Base-by-base conservation (phyloP, 2,797 vertebrate genomes). In the Phoebastria nigripes region DNA sequence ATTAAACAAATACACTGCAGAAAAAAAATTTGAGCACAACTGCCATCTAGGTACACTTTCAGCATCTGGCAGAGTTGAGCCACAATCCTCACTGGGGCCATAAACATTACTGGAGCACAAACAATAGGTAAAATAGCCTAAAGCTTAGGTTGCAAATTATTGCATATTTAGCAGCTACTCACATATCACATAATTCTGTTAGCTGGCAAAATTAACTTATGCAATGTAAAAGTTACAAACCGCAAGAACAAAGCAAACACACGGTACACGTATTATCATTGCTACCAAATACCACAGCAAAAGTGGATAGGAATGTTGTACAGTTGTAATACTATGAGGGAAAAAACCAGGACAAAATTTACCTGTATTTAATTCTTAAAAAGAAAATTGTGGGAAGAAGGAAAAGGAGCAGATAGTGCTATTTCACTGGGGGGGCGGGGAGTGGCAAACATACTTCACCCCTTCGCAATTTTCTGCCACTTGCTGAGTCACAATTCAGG, bases 231-330 rank as follows among this genome's bases (percentile, higher is more conserved):
- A 73, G 18, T 49, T 42, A 67, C 2, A 17, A 83, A 70, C 13
- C 4, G 0, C 37, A 69, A 71, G 29, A 81, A 62, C 13, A 80
- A 77, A 74, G 22, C 19, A 69, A 89, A 61, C 29, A 37, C 2
- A 15, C 5, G 26, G 16, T 3, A 31, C 7, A 11, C 0, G 0
- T 31, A 28, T 35, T 41, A 37, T 26, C 33, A 66, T 1, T 35
- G 25, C 59, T 28, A 69, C 13, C 47, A 69, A 49, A 6, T 21
- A 52, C 6, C 39, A 82, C 17, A 29, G 22, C 22, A 51, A 3
- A 76, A 93, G 44, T 1, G 4, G 14, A 63, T 0, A n/a, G 72
- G 42, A 88, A 81, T 7, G 44, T 10, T 56, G 18, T 39, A 46
- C 9, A 39, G 54, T 0, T 71, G 20, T 26, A 59, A 47, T 28